These are phyloP conservation scores for Nannobrachium achirus DNA, from an alignment of 2,113 vertebrate species.

Conservation along the genomic window DNA sequence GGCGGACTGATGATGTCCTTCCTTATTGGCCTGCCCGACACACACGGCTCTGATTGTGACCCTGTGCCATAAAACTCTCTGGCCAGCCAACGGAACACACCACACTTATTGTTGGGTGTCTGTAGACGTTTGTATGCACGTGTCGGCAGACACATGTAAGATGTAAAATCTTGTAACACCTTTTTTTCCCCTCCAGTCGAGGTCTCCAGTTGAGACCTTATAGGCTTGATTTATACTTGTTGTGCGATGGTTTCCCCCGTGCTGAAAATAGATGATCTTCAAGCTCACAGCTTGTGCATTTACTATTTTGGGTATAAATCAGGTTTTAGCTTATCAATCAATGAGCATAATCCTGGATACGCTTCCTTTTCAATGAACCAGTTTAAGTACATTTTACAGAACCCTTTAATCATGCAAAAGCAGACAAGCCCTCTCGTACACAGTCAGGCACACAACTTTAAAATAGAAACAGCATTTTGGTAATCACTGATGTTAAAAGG, in stretches of 20 bases:
- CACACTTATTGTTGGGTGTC: slow-evolving; percentile 42
- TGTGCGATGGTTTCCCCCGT: too few relatives aligned
- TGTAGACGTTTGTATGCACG: slow-evolving; percentile 36
- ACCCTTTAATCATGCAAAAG: background rate
- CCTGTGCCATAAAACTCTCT: slow-evolving; percentile 50
- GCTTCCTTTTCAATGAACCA: background rate
- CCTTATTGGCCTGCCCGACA: slow-evolving; percentile 14
- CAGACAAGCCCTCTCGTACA: background rate
- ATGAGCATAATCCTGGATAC: too few relatives aligned
- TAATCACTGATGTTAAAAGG: background rate
- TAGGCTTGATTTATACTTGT: too few relatives aligned
- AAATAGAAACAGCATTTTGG: background rate
- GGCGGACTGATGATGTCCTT: slow-evolving; percentile 19
- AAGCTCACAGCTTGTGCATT: too few relatives aligned
- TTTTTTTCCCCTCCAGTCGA: background rate
- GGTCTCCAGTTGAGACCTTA: too few relatives aligned
- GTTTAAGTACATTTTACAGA: background rate
- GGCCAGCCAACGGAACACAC: slow-evolving; percentile 50
- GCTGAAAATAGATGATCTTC: too few relatives aligned
- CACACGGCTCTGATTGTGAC: slow-evolving; percentile 64
- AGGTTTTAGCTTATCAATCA: too few relatives aligned
- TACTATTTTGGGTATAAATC: too few relatives aligned
- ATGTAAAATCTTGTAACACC: slow-evolving; percentile 36
- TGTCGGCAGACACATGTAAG: slow-evolving; percentile 9
- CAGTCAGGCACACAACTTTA: background rate